Evolutionary conservation across 1,140 invertebrate species (phyloP).

Genomic region (Brachionus paranguensis): DNA sequence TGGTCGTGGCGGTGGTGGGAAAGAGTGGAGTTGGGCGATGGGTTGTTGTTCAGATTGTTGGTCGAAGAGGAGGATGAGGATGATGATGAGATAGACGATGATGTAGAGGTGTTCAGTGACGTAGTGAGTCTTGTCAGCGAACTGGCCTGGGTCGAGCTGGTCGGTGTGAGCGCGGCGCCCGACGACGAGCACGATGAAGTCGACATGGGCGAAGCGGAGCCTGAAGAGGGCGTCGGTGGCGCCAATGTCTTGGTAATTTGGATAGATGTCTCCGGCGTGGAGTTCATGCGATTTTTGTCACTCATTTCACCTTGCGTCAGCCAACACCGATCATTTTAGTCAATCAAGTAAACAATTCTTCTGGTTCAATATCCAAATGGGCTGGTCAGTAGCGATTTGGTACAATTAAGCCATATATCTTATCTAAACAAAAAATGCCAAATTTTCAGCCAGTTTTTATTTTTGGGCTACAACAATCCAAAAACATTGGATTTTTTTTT

Average conservation of each 20-base stretch:
- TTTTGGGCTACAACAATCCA: background rate
- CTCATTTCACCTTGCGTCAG: background rate
- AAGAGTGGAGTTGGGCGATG: background rate
- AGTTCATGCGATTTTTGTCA: slow-evolving; percentile 15
- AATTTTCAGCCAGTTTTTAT: background rate
- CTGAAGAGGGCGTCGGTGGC: background rate
- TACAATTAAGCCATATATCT: background rate
- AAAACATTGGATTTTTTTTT: background rate
- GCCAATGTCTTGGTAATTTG: background rate
- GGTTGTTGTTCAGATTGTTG: slow-evolving; percentile 10
- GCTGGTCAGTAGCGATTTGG: background rate
- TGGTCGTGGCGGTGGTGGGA: background rate
- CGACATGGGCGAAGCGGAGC: background rate
- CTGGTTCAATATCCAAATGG: background rate
- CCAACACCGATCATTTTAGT: background rate
- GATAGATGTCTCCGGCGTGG: slow-evolving; percentile 10
- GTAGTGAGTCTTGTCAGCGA: slow-evolving; percentile 3
- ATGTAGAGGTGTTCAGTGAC: slow-evolving; percentile 16
- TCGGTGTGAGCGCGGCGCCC: background rate
- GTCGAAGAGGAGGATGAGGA: slow-evolving; percentile 16
- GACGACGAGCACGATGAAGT: slow-evolving; percentile 19
- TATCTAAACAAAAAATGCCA: background rate
- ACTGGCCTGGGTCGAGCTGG: background rate
- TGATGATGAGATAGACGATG: slow-evolving; percentile 10
- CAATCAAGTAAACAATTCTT: background rate